These are phyloP conservation scores for Ichneumoninae sp. DNA, from an alignment of 2,888 invertebrate species.

Conservation along the genomic window DNA sequence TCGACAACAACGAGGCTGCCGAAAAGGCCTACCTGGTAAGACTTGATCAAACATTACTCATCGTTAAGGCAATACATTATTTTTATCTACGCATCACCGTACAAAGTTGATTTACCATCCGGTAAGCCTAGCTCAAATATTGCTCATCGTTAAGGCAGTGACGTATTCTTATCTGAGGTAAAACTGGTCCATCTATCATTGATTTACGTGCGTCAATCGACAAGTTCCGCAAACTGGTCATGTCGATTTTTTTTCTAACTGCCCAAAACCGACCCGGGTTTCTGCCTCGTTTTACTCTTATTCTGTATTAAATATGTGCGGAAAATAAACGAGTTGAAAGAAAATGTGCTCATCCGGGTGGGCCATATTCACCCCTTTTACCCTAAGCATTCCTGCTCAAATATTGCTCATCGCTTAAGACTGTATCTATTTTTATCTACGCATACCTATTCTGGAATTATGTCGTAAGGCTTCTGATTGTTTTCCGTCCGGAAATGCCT, in stretches of 20 bases:
- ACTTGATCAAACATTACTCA: constrained; percentile 20
- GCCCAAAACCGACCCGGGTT: no score
- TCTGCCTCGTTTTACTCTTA: no score
- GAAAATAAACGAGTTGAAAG: no score
- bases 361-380: background rate
- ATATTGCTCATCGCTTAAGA: background rate
- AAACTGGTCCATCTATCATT: background rate
- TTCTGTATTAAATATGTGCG: no score
- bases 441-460: background rate
- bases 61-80: constrained; percentile 33
- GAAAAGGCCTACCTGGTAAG: constrained; percentile 74
- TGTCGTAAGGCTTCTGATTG: background rate
- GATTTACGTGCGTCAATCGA: background rate
- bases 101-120: background rate
- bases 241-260: background rate
- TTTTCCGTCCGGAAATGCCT: background rate
- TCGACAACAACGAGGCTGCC: constrained; percentile 73
- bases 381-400: background rate
- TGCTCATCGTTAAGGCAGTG: background rate
- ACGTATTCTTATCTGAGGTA: background rate
- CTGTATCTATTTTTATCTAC: background rate
- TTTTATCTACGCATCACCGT: background rate
- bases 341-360: background rate
- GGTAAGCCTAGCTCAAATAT: background rate
- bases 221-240: background rate